These are phyloP conservation scores for Sipha maydis DNA, from an alignment of 2,888 invertebrate species.

Conservation along the genomic window DNA sequence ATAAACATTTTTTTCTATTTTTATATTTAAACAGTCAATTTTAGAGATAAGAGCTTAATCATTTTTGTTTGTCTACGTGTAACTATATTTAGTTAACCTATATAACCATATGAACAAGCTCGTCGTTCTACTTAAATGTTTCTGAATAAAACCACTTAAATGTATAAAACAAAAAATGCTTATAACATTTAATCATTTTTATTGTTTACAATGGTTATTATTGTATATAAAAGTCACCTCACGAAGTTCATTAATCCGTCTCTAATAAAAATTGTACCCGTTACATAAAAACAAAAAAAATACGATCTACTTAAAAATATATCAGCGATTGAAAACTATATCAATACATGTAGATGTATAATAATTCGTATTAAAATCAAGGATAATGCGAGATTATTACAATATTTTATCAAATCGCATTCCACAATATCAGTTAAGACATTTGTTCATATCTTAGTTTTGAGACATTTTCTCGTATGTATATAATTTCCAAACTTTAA, in stretches of 20 bases:
- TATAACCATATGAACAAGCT: too few species aligned
- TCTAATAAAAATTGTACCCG: neutral
- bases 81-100: too few species aligned
- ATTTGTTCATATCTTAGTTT: conserved; percentile 12
- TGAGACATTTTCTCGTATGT: neutral
- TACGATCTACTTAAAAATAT: neutral
- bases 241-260: neutral
- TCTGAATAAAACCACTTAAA: too few species aligned
- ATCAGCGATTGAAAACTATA: neutral
- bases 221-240: neutral
- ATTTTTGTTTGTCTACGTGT: too few species aligned
- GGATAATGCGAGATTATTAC: neutral
- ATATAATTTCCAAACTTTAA: neutral
- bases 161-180: too few species aligned
- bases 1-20: too few species aligned
- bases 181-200: too few species aligned
- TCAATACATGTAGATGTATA: neutral
- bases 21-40: too few species aligned
- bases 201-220: too few species aligned
- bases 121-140: too few species aligned
- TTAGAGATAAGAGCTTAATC: too few species aligned
- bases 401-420: neutral
- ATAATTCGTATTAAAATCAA: neutral
- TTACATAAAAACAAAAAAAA: neutral
- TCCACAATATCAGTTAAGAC: neutral